Base-by-base conservation (phyloP, 2,888 invertebrate genomes). In the Lithophane ornitopus region DNA sequence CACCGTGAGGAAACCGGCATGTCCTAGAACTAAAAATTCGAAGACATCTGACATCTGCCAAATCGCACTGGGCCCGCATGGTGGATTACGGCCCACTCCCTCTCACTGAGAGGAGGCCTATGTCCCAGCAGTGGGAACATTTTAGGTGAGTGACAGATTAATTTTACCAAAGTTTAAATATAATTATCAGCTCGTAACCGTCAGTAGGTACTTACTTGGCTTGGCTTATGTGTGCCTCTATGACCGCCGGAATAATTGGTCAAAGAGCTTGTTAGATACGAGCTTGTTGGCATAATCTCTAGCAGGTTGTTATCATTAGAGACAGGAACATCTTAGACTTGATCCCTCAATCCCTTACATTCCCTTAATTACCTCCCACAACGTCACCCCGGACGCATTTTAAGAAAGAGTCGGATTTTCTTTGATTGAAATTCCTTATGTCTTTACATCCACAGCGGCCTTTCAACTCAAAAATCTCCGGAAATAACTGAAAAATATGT, bases 331-430 rank as follows among this genome's bases (percentile, higher is more conserved):
- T 59, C 34, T 69, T 49, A 52, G 8, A 34, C 41, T 16, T 52
- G 56, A 78, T 75, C 46, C 16, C 46, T 28, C 56, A 56, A 78
- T 66, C 56, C 3, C 52, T 9, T 44, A 52, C 22, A 49, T 49
- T 75, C 56, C 26, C 69, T 28, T 56, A 46, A 78, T 66, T 56
- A 2, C 34, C 12, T 44, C 34, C 22, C 22, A 22, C 16, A 39
- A 39, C 0, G 19, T 8, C 49, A 9, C 22, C 14, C 12, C 12
- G 16, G 3, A n/a, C 6, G 19, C 12, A 2, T 44, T 19, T 14
- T 44, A 54, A 22, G 41, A 39, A 54, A 39, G 6, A 54, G 8
- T 46, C 8, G 19, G 14, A 6, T 28, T 54, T 67, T 46, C 22
- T 34, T 22, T 54, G 28, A 12, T 8, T 16, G 22, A 28, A 12